These are phyloP conservation scores for Lasioglossum malachurum DNA, from an alignment of 2,888 invertebrate species.

Conservation along the genomic window DNA sequence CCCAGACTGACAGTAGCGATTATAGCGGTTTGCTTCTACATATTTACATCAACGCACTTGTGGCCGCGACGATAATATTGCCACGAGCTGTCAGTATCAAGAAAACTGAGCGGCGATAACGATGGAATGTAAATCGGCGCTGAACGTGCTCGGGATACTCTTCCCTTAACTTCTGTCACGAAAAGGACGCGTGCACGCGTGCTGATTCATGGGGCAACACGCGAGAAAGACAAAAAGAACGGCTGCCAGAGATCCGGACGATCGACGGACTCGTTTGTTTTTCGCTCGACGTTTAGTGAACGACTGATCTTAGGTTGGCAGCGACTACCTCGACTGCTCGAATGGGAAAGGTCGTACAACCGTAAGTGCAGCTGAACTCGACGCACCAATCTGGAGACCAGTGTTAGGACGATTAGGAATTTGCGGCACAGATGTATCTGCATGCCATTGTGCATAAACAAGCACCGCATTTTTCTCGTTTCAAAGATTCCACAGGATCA, in stretches of 20 bases:
- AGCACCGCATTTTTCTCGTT: slow-evolving; percentile 36
- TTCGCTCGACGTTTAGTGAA: slow-evolving; percentile 41
- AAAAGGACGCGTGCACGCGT: neutral
- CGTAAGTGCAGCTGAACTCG: slow-evolving; percentile 78
- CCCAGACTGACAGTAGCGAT: slow-evolving; percentile 30
- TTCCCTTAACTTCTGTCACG: neutral
- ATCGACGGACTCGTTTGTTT: slow-evolving; percentile 30
- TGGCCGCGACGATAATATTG: slow-evolving; percentile 25
- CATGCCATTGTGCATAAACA: slow-evolving; percentile 45
- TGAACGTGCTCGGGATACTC: slow-evolving; percentile 21
- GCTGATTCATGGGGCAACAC: neutral
- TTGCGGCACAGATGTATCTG: slow-evolving; percentile 51
- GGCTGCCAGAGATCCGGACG: neutral
- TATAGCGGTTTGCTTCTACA: slow-evolving; percentile 27
- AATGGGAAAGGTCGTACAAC: slow-evolving; percentile 78
- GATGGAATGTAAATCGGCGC: slow-evolving; percentile 56
- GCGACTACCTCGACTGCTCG: slow-evolving; percentile 36
- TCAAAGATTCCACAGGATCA: neutral
- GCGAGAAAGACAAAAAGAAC: neutral
- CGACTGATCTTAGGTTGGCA: slow-evolving; percentile 63
- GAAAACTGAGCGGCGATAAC: slow-evolving; percentile 52
- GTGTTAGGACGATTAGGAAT: slow-evolving; percentile 54
- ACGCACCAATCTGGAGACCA: slow-evolving; percentile 41
- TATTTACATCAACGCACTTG: slow-evolving; percentile 50
- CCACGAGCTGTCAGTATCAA: slow-evolving; percentile 27